Conservation (phyloP, 2,888 invertebrate species). For the Lycaena phlaeas region DNA sequence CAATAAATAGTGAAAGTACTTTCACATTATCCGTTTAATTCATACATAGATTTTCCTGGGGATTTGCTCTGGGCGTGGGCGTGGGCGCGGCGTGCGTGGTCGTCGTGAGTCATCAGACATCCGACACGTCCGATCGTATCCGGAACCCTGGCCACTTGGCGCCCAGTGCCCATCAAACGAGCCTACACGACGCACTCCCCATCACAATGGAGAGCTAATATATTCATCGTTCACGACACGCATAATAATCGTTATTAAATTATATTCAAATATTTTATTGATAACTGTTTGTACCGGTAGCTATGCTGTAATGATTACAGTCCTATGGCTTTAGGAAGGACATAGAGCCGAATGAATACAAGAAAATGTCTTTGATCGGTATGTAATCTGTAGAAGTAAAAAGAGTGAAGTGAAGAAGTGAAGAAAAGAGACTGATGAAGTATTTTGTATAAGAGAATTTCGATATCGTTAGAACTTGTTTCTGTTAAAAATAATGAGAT, state of each 20-base stretch:
- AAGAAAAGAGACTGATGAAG: too few relatives aligned
- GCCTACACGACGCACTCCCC: slow-evolving; percentile 45
- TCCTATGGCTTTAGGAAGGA: too few relatives aligned
- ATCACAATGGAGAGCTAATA: slow-evolving; percentile 44
- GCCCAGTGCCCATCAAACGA: slow-evolving; percentile 41
- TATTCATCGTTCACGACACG: slow-evolving; percentile 22
- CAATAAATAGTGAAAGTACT: too few relatives aligned
- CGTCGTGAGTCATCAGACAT: slow-evolving; percentile 71
- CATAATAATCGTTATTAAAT: slow-evolving; percentile 1
- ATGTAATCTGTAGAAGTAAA: too few relatives aligned
- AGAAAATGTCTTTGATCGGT: too few relatives aligned
- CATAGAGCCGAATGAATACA: too few relatives aligned
- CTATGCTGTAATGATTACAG: too few relatives aligned
- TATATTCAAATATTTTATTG: slow-evolving; percentile 3
- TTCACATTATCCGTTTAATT: not conserved
- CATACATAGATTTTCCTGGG: slow-evolving; percentile 18
- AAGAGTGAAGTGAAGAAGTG: too few relatives aligned
- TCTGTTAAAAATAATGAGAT: too few relatives aligned
- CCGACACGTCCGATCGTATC: slow-evolving; percentile 74
- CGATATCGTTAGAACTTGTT: too few relatives aligned
- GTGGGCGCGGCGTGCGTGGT: slow-evolving; percentile 37
- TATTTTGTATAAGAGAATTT: too few relatives aligned
- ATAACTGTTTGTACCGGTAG: too few relatives aligned
- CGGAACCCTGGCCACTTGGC: slow-evolving; percentile 65
- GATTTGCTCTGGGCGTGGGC: slow-evolving; percentile 10